Conservation (phyloP, 2,113 vertebrate genomes). For the Loxodonta africana region DNA sequence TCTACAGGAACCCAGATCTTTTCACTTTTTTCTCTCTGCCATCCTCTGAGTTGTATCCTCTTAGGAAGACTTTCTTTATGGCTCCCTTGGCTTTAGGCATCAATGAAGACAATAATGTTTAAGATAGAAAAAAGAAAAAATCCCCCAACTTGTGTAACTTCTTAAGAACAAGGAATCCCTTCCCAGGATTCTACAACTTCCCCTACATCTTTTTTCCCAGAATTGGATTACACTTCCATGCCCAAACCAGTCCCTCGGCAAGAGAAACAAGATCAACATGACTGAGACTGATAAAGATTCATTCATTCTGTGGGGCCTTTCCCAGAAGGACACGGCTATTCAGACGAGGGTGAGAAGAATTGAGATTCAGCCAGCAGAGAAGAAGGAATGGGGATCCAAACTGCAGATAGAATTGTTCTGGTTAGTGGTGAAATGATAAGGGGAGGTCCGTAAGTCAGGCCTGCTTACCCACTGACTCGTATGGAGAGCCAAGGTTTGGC, state of each 20-base stretch:
- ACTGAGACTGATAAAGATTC: not conserved
- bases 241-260: not conserved
- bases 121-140: not conserved
- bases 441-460: not conserved
- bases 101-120: not conserved
- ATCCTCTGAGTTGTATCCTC: too few relatives aligned
- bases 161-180: conserved; percentile 19
- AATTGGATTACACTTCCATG: not conserved
- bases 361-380: not conserved
- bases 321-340: not conserved
- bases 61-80: not conserved
- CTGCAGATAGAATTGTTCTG: not conserved
- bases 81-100: not conserved
- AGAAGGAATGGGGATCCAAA: not conserved
- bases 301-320: not conserved
- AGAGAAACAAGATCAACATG: not conserved
- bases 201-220: not conserved
- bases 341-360: not conserved
- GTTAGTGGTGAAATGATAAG: not conserved
- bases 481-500: not conserved
- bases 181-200: not conserved
- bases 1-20: not conserved
- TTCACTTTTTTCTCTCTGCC: too few relatives aligned
- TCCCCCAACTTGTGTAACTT: not conserved
- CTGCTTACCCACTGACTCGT: not conserved